Evolutionary conservation across 1,140 invertebrate genomes (phyloP), one percentile per base, ranked within the genome.

Genomic region (Diorhabda carinulata): DNA sequence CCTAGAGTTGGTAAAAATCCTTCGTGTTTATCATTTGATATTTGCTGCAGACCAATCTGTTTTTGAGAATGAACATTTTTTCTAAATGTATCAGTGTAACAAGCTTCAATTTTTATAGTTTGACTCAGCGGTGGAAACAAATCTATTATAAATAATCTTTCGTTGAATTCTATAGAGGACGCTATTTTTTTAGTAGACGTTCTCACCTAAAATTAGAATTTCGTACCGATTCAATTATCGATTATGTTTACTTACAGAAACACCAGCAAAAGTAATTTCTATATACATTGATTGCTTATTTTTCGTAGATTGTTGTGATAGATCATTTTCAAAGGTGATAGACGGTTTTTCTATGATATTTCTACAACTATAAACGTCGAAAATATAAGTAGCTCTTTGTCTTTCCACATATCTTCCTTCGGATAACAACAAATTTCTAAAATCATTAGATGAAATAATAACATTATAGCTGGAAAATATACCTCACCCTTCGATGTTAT

Each of bases 401-500:
- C 88, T 71, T 79, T 88, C 83, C 43, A 82, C 79, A 60, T 85
- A 81, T 9, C 86, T 85, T n/a, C 86, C 84, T 57, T 87, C 84
- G 1, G 90, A 89, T 57, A 91, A 81, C 43, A 93, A 79, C 47
- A 93, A 81, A 78, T 93, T 93, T 66, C 91, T 93, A 73, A 60
- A 78, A 74, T 5, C 6, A 60, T 60, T 2, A 52, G 4, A 52
- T 8, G 6, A 52, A 52, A 3, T 4, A 8, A 52, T 3, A 25
- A 25, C 25, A 25, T 3, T 3, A 52, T 4, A 52, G 2, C 47
- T 52, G 6, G 47, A 8, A n/a, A 52, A 64, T 40, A 43, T 67
- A 43, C 44, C 84, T 84, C 84, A 91, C 90, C 88, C 88, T 84
- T 92, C 90, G 64, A 92, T 89, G 75, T 90, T 89, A 65, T 91